Conservation (phyloP, 2,888 invertebrate species). For the Didymodactylos carnosus region DNA sequence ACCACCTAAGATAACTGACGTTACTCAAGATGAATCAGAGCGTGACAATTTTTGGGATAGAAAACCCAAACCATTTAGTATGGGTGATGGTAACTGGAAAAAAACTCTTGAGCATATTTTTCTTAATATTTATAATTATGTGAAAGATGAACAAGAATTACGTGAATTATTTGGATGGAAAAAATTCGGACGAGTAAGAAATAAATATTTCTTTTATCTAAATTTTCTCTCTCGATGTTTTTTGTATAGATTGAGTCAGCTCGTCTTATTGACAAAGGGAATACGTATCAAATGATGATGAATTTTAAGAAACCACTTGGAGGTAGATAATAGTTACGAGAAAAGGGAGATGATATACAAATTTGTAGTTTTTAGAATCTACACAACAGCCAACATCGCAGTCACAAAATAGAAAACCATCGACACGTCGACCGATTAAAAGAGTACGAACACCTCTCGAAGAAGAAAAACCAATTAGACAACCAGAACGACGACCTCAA, state of each 20-base stretch:
- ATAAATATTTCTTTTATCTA: background rate
- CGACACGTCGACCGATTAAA: background rate
- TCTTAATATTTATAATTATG: constrained; percentile 29
- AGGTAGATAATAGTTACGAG: too few species aligned
- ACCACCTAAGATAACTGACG: constrained; percentile 17
- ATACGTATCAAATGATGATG: background rate
- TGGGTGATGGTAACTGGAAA: constrained; percentile 22
- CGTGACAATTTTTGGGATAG: background rate
- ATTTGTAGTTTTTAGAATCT: too few species aligned
- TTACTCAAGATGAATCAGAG: background rate
- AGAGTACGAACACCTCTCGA: constrained; percentile 1
- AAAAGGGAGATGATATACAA: too few species aligned
- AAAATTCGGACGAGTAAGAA: constrained; percentile 21
- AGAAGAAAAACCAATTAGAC: background rate
- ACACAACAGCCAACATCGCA: too few species aligned
- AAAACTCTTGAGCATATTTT: constrained; percentile 31
- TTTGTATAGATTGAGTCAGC: background rate
- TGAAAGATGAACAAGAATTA: constrained; percentile 24
- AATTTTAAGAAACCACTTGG: background rate
- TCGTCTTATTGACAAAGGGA: background rate
- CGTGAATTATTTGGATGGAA: constrained; percentile 24
- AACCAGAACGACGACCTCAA: background rate
- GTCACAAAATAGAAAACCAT: background rate
- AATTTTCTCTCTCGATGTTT: background rate
- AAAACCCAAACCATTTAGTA: background rate